These are phyloP conservation scores for Talpa occidentalis DNA, from an alignment of 2,113 vertebrate species.

Conservation along the genomic window DNA sequence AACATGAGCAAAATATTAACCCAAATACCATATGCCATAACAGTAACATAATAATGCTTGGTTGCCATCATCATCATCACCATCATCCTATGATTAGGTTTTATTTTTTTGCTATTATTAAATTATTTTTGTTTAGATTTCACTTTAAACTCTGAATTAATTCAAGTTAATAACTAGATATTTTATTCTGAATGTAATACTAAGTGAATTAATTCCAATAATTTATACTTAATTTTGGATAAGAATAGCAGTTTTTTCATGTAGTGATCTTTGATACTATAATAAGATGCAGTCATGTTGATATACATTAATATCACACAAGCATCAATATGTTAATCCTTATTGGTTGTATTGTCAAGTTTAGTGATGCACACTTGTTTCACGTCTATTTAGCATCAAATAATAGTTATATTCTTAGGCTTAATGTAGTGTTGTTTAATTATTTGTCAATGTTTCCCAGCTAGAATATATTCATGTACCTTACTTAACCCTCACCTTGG, in stretches of 20 bases:
- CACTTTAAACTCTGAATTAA: slow-evolving; percentile 1
- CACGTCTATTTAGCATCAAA: background rate
- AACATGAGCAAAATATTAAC: background rate
- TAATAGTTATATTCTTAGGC: background rate
- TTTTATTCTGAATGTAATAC: background rate
- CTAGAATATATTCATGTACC: background rate
- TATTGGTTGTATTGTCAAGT: slow-evolving; percentile 51
- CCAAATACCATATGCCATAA: background rate
- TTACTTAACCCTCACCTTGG: background rate
- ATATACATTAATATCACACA: slow-evolving; percentile 69
- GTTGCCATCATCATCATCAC: background rate
- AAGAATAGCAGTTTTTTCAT: slow-evolving; percentile 43
- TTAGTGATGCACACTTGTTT: background rate
- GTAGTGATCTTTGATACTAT: slow-evolving; percentile 26
- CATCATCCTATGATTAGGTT: no score
- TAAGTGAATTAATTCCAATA: slow-evolving; percentile 52
- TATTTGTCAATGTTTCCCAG: background rate
- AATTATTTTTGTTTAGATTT: background rate
- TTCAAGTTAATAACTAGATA: background rate
- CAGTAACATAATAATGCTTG: background rate
- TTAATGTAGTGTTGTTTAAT: background rate
- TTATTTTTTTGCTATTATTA: background rate
- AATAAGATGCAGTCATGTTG: slow-evolving; percentile 48
- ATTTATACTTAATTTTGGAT: slow-evolving; percentile 74
- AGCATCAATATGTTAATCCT: slow-evolving; percentile 61